Base-by-base conservation (phyloP, 2,113 vertebrate genomes). In the Zosterops pallidus region DNA sequence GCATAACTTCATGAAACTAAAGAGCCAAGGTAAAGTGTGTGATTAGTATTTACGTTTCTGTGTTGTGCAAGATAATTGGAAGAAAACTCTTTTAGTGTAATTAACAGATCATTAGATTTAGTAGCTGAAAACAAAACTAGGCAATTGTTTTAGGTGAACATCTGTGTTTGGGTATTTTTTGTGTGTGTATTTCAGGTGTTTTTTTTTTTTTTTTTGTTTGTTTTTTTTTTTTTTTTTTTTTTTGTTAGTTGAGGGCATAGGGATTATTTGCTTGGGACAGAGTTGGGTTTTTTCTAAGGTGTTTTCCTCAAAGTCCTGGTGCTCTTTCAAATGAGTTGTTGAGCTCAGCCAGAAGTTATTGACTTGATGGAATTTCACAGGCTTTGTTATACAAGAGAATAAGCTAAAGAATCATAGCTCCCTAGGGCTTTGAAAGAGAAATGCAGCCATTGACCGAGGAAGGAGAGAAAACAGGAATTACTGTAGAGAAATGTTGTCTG, bases 391-490 rank as follows among this genome's bases (percentile, higher is more conserved):
- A 52, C 52, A 79, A 17, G 20, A 69, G 53, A 55, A 41, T 6
- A 21, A 44, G 23, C 28, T 83, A 25, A 69, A 20, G 44, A 68
- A 63, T 64, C 4, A 9, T 25, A 39, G 24, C 26, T 39, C 39
- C 39, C 39, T 33, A 24, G 68, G 17, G 18, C 9, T 78, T 14
- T 59, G 39, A 79, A 52, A 44, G 47, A 72, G 60, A 79, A 5
- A 14, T 25, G 44, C 20, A 67, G 35, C 14, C 70, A 23, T 9
- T 28, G 25, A 60, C 18, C 0, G 0, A 71, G 29, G n/a, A 46
- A 63, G 33, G 37, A 83, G 37, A 57, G 31, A 75, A 60, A 65
- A 26, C 14, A 37, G 31, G 33, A 33, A 24, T 68, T 90, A 29
- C 6, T 64, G 14, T n/a, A 17, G 37, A 55, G 70, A 71, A 78